These are phyloP conservation scores for Crocidura indochinensis DNA, from an alignment of 2,797 vertebrate genomes.

Conservation along the genomic window DNA sequence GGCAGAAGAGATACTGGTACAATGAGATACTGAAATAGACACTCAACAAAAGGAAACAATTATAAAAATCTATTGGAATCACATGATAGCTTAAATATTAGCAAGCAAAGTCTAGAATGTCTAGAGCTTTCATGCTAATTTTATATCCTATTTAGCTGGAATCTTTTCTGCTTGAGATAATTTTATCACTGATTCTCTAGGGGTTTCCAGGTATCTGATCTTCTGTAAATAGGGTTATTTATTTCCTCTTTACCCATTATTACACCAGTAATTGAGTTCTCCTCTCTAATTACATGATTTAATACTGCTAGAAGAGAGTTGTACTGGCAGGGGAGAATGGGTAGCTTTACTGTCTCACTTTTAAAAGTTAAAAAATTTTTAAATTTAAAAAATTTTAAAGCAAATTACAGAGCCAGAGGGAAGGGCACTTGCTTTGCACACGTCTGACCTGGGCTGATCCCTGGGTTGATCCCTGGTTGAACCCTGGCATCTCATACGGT, in stretches of 20 bases:
- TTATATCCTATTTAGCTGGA: background rate
- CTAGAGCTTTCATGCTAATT: background rate
- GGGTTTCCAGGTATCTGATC: constrained; percentile 18
- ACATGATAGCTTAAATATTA: background rate
- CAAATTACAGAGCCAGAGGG: background rate
- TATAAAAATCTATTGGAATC: background rate
- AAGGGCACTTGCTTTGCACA: background rate
- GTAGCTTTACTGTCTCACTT: background rate
- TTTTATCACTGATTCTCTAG: constrained; percentile 42
- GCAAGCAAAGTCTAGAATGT: background rate
- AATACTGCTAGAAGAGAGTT: constrained; percentile 9
- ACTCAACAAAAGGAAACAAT: background rate
- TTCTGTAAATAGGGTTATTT: constrained; percentile 13
- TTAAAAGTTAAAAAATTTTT: background rate
- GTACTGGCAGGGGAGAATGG: background rate
- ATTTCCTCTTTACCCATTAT: constrained; percentile 13
- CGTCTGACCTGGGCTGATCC: too few relatives aligned
- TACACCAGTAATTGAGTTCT: background rate
- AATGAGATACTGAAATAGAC: background rate
- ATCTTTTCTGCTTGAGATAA: constrained; percentile 23
- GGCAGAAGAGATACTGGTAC: background rate
- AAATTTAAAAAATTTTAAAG: too few relatives aligned
- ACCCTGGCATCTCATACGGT: too few relatives aligned
- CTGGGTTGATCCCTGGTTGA: too few relatives aligned
- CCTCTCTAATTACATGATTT: constrained; percentile 43